Evolutionary conservation across 2,888 invertebrate species (phyloP).

Genomic region (Leuctra nigra): DNA sequence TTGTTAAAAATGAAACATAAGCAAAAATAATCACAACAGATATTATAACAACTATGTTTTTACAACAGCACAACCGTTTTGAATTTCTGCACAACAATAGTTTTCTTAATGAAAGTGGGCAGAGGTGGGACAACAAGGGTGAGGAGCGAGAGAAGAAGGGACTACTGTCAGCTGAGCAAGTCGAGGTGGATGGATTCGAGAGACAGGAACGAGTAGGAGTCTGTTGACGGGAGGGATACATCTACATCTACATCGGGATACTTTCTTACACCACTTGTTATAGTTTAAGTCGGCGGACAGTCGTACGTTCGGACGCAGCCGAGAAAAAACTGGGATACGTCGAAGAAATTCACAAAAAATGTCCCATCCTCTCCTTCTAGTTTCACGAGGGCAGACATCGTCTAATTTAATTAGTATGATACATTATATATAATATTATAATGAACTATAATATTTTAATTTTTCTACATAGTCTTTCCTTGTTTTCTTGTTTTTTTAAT

Average conservation of each 20-base stretch:
- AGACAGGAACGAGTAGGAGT: too few relatives aligned
- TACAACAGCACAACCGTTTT: conserved; percentile 46
- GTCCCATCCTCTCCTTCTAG: background rate
- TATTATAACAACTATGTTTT: conserved; percentile 41
- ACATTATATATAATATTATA: conserved; percentile 30
- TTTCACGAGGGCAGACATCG: conserved; percentile 8
- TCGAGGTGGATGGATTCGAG: background rate
- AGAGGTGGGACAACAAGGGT: conserved; percentile 21
- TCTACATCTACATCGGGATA: background rate
- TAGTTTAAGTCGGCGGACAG: too few relatives aligned
- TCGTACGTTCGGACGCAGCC: background rate
- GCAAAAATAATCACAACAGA: conserved; percentile 45
- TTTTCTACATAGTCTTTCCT: conserved; percentile 24
- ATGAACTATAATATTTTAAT: conserved; percentile 27
- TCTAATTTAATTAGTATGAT: conserved; percentile 26
- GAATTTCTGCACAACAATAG: conserved; percentile 34
- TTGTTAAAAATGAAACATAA: conserved; percentile 30
- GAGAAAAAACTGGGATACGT: conserved; percentile 1
- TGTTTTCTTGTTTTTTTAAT: too few relatives aligned
- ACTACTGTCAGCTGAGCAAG: background rate
- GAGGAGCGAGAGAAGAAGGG: conserved; percentile 3
- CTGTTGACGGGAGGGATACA: conserved; percentile 13
- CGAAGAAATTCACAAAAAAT: conserved; percentile 13
- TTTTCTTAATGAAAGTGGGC: conserved; percentile 26
- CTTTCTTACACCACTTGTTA: conserved; percentile 10